Conservation (phyloP, 2,113 vertebrate species). For the Sterrhoptilus dennistouni region DNA sequence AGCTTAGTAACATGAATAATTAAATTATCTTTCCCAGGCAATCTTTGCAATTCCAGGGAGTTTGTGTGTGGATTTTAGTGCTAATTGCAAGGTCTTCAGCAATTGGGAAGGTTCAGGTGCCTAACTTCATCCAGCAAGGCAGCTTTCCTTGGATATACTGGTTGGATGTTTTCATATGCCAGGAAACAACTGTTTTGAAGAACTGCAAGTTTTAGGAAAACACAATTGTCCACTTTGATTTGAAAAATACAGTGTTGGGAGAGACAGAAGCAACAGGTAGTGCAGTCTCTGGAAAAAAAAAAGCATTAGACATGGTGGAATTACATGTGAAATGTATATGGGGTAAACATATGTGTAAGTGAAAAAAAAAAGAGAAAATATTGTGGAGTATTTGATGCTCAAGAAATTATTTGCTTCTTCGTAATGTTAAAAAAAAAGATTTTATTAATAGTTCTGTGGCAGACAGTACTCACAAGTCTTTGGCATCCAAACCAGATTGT, state of each 20-base stretch:
- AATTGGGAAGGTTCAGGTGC: background rate
- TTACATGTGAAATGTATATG: background rate
- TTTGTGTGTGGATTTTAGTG: background rate
- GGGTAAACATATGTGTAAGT: slow-evolving; percentile 25
- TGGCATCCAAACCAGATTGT: slow-evolving; percentile 73
- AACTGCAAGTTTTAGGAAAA: background rate
- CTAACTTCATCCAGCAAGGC: background rate
- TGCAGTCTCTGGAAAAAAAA: background rate
- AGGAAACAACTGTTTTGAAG: background rate
- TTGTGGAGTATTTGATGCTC: slow-evolving; percentile 64
- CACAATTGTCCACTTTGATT: background rate
- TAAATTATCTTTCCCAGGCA: background rate
- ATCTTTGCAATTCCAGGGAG: background rate
- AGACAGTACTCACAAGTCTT: slow-evolving; percentile 79
- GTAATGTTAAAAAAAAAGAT: slow-evolving; percentile 21
- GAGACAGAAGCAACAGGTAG: background rate
- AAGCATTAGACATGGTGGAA: slow-evolving; percentile 27
- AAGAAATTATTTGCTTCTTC: slow-evolving; percentile 37
- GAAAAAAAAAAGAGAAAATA: slow-evolving; percentile 7
- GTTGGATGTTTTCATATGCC: background rate
- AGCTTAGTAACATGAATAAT: background rate
- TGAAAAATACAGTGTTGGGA: background rate
- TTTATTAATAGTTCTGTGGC: background rate
- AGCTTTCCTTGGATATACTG: background rate
- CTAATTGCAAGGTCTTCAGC: background rate